A percentile compares a stretch with the other conserved stretches of the same genome.
phyloP scores from a whole-genome alignment of 2,113 vertebrate genomes.

The Mixornis gularis region DNA sequence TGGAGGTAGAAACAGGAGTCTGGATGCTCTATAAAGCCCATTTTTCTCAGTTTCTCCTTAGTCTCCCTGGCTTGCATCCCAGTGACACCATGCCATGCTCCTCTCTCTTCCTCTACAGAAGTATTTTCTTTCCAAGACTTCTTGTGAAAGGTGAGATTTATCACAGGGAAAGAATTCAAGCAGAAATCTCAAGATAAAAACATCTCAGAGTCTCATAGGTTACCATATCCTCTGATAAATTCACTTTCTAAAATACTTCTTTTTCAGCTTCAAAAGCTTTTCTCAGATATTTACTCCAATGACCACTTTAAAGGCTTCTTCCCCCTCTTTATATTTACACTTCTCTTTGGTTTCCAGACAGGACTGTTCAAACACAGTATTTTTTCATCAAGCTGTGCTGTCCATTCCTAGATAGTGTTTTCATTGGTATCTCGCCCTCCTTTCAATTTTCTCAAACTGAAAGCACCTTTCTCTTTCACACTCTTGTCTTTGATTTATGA shows the following conservation, averaged over 20 bases:
- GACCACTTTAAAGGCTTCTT: not conserved
- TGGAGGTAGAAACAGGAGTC: not conserved
- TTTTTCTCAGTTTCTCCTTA: not conserved
- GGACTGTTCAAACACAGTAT: not conserved
- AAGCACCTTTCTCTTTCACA: not conserved
- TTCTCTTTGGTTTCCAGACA: not conserved
- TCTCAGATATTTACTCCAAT: not conserved
- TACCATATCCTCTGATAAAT: not conserved
- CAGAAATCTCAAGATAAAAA: not conserved
- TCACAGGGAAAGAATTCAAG: not conserved
- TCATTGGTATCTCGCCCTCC: not conserved
- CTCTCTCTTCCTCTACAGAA: not conserved
- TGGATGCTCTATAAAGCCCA: not conserved
- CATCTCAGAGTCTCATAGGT: not conserved
- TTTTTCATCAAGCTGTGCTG: slow-evolving; percentile 24
- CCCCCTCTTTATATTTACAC: slow-evolving; percentile 12
- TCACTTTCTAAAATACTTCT: not conserved
- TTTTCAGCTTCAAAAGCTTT: not conserved
- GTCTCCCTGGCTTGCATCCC: not conserved
- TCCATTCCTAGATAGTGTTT: not conserved
- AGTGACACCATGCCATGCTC: accelerated
- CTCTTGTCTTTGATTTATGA: slow-evolving; percentile 22
- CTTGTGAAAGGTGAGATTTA: not conserved
- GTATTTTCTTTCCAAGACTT: not conserved
- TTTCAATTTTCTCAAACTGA: slow-evolving; percentile 1